Evolutionary conservation across 2,113 vertebrate species (phyloP).

Genomic region (Hemichromis elongatus): DNA sequence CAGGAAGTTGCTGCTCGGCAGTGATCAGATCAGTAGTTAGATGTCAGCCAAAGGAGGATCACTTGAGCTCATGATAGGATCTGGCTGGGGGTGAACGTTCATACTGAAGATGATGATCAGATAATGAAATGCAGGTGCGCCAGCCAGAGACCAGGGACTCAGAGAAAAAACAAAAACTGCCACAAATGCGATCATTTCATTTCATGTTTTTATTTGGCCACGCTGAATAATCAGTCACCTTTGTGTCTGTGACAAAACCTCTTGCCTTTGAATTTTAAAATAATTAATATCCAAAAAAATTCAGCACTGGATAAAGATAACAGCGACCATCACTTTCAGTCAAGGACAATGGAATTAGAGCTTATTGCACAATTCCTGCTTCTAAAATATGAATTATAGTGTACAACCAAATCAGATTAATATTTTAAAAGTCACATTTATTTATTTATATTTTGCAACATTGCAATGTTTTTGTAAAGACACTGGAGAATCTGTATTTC

Average conservation of each 20-base stretch:
- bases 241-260: neutral
- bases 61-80: neutral
- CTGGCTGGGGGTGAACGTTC: neutral
- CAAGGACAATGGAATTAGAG: neutral
- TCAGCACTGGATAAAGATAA: neutral
- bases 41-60: neutral
- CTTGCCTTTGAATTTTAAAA: fast-evolving
- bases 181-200: neutral
- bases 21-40: neutral
- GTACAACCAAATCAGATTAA: neutral
- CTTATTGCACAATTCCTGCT: neutral
- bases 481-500: neutral
- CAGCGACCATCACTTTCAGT: neutral
- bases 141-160: neutral
- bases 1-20: neutral
- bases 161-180: neutral
- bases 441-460: neutral
- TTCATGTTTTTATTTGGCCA: neutral
- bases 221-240: neutral
- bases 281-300: neutral
- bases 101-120: neutral
- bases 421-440: neutral
- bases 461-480: neutral
- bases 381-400: neutral
- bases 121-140: neutral